Conservation (phyloP, 2,113 vertebrate species). For the Coptodon rendalli region DNA sequence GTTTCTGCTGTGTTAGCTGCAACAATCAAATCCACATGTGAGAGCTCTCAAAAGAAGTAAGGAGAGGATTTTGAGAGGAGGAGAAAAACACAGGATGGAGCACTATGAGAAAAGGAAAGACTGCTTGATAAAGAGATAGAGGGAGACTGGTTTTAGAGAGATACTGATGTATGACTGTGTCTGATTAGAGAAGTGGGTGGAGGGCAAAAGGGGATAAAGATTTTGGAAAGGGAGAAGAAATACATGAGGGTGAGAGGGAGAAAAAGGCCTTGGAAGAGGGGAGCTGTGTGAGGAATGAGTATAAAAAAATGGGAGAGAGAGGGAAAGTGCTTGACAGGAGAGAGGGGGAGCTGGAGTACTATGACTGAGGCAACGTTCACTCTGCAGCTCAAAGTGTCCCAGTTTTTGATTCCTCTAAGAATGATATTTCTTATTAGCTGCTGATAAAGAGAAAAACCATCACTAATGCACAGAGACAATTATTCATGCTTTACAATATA, state of each 20-base stretch:
- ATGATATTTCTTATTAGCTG: neutral
- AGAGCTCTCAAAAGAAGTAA: conserved; percentile 19
- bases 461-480: neutral
- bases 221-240: conserved; percentile 2
- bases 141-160: conserved; percentile 9
- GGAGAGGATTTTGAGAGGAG: neutral
- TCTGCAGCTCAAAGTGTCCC: conserved; percentile 13
- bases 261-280: conserved; percentile 2
- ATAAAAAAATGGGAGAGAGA: neutral
- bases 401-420: conserved; percentile 9
- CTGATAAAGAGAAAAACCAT: neutral
- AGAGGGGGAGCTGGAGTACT: conserved; percentile 65
- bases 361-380: conserved; percentile 15
- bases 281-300: neutral
- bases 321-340: conserved; percentile 27
- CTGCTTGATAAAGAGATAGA: conserved; percentile 41
- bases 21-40: conserved; percentile 63
- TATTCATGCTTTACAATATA: neutral
- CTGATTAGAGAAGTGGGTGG: conserved; percentile 26
- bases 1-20: conserved; percentile 46
- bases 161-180: conserved; percentile 38
- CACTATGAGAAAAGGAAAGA: conserved; percentile 11
- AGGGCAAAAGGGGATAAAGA: neutral
- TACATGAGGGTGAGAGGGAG: neutral
- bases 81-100: conserved; percentile 6